phyloP scores from a whole-genome alignment of 2,113 vertebrate species.

The Dascyllus trimaculatus region DNA sequence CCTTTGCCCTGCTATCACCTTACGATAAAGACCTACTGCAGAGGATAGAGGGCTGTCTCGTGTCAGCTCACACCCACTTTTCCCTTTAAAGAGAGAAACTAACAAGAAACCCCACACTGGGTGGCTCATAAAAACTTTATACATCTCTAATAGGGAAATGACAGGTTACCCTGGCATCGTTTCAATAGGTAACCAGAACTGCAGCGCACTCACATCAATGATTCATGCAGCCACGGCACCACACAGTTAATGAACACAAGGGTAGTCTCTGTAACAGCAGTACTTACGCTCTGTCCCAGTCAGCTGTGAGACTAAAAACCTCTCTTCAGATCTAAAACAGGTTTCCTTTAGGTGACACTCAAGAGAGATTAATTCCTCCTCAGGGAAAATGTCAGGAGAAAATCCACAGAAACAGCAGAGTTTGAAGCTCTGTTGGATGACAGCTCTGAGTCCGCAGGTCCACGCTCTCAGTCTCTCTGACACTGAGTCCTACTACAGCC shows the following conservation, averaged over 20 bases:
- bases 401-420: conserved; percentile 60
- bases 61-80: conserved; percentile 76
- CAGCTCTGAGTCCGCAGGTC: conserved; percentile 63
- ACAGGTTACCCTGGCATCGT: conserved; percentile 38
- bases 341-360: conserved; percentile 34
- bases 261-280: conserved; percentile 48
- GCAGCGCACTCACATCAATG: conserved; percentile 69
- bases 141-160: conserved; percentile 33
- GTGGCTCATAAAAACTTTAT: conserved; percentile 38
- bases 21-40: conserved; percentile 72
- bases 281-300: conserved; percentile 71
- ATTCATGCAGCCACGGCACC: conserved; percentile 67
- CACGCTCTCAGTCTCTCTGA: conserved; percentile 66
- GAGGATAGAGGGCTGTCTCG: conserved; percentile 53
- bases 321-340: conserved; percentile 37
- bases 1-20: conserved; percentile 74
- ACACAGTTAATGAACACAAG: conserved; percentile 71
- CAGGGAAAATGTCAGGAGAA: conserved; percentile 38
- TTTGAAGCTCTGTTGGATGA: conserved; percentile 44
- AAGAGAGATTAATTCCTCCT: conserved; percentile 38
- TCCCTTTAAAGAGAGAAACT: conserved; percentile 49
- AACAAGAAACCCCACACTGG: conserved; percentile 53
- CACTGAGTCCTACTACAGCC: conserved; percentile 71
- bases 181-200: conserved; percentile 69
- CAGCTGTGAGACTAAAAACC: conserved; percentile 47